These are phyloP conservation scores for Eulemur macaco DNA, from an alignment of 2,113 vertebrate species.

Conservation along the genomic window DNA sequence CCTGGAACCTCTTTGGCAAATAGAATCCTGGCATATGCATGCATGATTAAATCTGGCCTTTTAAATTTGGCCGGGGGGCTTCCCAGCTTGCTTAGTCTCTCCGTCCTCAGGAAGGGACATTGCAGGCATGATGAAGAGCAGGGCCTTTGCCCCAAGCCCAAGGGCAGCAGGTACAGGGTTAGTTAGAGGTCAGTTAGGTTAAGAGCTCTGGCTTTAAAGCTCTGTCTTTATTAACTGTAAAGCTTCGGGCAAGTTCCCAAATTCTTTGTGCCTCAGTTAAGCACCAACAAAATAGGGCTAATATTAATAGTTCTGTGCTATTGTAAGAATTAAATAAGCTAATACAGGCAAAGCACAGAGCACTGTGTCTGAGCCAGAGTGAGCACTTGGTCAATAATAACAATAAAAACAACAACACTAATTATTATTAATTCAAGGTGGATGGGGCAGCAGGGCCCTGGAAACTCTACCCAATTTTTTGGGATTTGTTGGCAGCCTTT, in stretches of 20 bases:
- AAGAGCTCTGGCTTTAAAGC: background rate
- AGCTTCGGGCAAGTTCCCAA: background rate
- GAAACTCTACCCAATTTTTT: background rate
- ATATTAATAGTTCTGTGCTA: background rate
- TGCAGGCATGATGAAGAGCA: background rate
- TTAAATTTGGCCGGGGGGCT: constrained; percentile 7
- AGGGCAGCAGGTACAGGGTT: too few relatives aligned
- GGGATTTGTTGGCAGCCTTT: background rate
- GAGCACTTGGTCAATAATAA: background rate
- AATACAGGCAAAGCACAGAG: background rate
- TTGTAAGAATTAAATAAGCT: background rate
- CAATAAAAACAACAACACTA: too few relatives aligned
- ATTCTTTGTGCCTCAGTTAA: background rate
- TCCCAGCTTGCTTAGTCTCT: background rate
- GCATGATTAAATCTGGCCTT: constrained; percentile 55
- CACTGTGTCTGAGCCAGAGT: background rate
- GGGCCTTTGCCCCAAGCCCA: background rate
- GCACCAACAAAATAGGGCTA: background rate
- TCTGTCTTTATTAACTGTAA: background rate
- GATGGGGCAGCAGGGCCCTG: background rate
- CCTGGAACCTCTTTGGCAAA: constrained; percentile 54
- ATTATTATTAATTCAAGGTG: background rate
- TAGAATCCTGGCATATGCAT: constrained; percentile 64
- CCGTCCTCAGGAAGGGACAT: background rate
- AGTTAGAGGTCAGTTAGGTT: background rate